A percentile compares a stretch with the other conserved stretches of the same genome.
Conservation (phyloP, 2,113 vertebrate genomes). For the Colinus virginianus region DNA sequence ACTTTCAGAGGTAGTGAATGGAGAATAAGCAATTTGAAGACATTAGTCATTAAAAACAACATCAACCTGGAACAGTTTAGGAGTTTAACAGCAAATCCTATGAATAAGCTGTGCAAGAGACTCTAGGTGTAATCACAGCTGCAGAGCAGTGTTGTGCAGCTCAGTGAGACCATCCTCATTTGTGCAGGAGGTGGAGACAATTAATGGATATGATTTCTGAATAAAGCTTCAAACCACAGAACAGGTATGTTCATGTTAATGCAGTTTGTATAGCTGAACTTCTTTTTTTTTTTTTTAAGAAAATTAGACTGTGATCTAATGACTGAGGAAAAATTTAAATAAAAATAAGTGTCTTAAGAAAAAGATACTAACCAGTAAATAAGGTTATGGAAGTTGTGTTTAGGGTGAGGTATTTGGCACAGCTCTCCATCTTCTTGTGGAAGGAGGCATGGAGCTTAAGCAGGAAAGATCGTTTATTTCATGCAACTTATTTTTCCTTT, state of each 20-base stretch:
- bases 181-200: constrained; percentile 34
- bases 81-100: constrained; percentile 20
- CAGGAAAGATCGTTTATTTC: not conserved
- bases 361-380: not conserved
- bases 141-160: not conserved
- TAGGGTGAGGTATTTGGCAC: not conserved
- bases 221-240: not conserved
- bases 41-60: constrained; percentile 17
- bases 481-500: not conserved
- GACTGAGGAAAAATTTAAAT: not conserved
- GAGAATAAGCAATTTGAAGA: not conserved
- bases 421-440: rapidly evolving
- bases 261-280: not conserved
- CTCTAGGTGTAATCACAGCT: constrained; percentile 55
- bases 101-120: constrained; percentile 36
- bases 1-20: not conserved
- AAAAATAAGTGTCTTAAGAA: not conserved
- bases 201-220: constrained; percentile 30
- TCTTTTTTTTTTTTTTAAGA: not conserved
- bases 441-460: not conserved
- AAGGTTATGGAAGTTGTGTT: not conserved
- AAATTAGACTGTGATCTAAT: not conserved
- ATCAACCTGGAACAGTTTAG: not conserved
- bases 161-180: constrained; percentile 6
- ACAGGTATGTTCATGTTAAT: not conserved